Conservation (phyloP, 2,797 vertebrate species). For the Anabacerthia variegaticeps region DNA sequence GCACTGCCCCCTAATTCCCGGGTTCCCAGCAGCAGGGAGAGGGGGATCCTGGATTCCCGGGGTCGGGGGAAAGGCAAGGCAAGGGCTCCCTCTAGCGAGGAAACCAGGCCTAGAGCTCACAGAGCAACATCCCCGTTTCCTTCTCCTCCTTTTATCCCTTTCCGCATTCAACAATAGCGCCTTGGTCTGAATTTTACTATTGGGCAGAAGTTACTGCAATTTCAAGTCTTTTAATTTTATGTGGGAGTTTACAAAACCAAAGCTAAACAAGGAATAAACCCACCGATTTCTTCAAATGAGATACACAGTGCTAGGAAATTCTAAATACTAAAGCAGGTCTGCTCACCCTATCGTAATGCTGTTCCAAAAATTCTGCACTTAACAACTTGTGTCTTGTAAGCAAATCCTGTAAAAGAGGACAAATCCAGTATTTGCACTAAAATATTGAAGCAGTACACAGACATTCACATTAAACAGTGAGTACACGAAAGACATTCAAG, state of each 20-base stretch:
- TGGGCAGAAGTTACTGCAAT: background rate
- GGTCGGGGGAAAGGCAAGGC: background rate
- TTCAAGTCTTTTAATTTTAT: background rate
- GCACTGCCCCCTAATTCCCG: background rate
- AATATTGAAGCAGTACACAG: background rate
- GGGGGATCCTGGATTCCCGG: no score
- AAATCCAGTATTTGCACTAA: background rate
- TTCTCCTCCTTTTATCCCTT: background rate
- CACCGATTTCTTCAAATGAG: background rate
- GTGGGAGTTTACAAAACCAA: background rate
- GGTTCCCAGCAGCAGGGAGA: background rate
- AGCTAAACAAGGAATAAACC: background rate
- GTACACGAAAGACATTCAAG: rapidly evolving
- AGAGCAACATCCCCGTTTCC: background rate
- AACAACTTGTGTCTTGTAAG: slow-evolving; percentile 98
- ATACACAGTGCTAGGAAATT: background rate
- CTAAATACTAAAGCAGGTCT: background rate
- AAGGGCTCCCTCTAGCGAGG: slow-evolving; percentile 44
- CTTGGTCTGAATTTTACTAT: background rate
- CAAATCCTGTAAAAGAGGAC: slow-evolving; percentile 85
- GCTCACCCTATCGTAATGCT: slow-evolving; percentile 95
- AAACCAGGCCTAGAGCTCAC: background rate
- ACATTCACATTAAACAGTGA: background rate
- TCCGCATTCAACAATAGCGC: background rate
- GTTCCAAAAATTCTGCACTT: slow-evolving; percentile 97